phyloP scores from a whole-genome alignment of 2,888 invertebrate species.

The Geophilus truncorum region DNA sequence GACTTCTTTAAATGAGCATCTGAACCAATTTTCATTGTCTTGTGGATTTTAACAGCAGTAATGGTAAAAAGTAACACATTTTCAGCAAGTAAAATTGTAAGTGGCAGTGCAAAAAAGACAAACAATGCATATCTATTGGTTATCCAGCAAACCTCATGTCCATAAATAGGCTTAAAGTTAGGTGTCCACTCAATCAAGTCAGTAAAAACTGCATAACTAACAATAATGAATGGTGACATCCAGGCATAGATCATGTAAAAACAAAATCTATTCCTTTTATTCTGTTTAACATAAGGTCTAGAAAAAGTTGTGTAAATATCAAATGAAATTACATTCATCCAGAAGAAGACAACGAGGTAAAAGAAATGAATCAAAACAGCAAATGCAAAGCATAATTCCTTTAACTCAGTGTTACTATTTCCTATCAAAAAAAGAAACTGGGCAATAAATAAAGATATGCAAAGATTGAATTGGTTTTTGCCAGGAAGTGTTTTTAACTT shows the following conservation, averaged over 20 bases:
- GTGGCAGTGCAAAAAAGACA: conserved; percentile 49
- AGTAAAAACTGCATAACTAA: conserved; percentile 46
- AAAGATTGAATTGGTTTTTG: conserved; percentile 48
- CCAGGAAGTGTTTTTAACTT: conserved; percentile 49
- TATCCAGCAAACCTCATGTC: conserved; percentile 49
- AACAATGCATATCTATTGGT: conserved; percentile 45
- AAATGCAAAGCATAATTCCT: conserved; percentile 41
- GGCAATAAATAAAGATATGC: conserved; percentile 47
- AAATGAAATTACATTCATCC: conserved; percentile 52
- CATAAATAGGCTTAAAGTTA: conserved; percentile 37
- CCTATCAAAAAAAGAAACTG: conserved; percentile 45
- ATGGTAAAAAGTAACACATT: conserved; percentile 48
- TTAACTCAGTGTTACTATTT: conserved; percentile 32
- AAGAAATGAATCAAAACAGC: conserved; percentile 48
- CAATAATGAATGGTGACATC: conserved; percentile 48
- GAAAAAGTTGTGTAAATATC: conserved; percentile 51
- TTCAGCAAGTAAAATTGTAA: conserved; percentile 46
- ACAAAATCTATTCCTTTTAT: conserved; percentile 38
- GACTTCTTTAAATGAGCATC: conserved; percentile 40
- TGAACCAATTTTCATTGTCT: not conserved
- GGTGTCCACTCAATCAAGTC: conserved; percentile 43
- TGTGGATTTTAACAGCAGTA: conserved; percentile 45
- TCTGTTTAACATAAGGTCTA: conserved; percentile 31
- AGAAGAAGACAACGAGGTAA: conserved; percentile 50
- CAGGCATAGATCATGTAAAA: conserved; percentile 51